phyloP scores from a whole-genome alignment of 2,113 vertebrate species.

The Budorcas taxicolor region DNA sequence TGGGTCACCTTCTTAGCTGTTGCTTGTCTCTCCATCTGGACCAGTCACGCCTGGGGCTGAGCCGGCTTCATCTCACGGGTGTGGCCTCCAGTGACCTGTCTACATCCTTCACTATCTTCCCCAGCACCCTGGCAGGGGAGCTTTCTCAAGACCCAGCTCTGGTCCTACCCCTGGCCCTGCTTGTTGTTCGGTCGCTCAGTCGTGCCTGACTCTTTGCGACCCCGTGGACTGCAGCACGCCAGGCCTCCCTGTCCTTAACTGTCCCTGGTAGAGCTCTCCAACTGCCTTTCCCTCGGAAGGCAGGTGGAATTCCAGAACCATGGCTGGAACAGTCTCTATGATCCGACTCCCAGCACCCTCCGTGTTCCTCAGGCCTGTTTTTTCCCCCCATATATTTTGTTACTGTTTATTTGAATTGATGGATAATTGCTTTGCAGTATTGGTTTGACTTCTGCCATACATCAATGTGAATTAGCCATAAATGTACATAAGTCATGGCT shows the following conservation, averaged over 20 bases:
- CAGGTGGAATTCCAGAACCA: not conserved
- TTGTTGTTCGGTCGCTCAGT: rapidly evolving
- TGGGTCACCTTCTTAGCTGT: not conserved
- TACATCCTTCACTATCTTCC: not conserved
- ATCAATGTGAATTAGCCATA: not conserved
- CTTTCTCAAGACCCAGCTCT: no score
- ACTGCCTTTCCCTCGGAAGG: rapidly evolving
- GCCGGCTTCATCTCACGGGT: rapidly evolving
- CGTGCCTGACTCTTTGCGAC: not conserved
- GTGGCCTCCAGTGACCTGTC: rapidly evolving
- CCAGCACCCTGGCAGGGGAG: rapidly evolving
- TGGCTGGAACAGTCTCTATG: rapidly evolving
- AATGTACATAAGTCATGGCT: not conserved
- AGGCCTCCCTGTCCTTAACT: not conserved
- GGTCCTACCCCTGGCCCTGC: not conserved
- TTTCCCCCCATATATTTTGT: not conserved
- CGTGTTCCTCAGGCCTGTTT: rapidly evolving
- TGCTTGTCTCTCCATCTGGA: not conserved
- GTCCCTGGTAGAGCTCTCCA: not conserved
- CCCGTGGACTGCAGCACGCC: not conserved
- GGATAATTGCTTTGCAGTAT: not conserved
- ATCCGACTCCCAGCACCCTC: not conserved
- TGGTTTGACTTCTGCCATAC: not conserved
- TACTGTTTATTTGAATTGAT: not conserved
- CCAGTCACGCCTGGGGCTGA: not conserved